Percentiles rank a stretch among this genome's conserved stretches.
phyloP scores from a whole-genome alignment of 2,888 invertebrate genomes.

The Cantharis nigra region DNA sequence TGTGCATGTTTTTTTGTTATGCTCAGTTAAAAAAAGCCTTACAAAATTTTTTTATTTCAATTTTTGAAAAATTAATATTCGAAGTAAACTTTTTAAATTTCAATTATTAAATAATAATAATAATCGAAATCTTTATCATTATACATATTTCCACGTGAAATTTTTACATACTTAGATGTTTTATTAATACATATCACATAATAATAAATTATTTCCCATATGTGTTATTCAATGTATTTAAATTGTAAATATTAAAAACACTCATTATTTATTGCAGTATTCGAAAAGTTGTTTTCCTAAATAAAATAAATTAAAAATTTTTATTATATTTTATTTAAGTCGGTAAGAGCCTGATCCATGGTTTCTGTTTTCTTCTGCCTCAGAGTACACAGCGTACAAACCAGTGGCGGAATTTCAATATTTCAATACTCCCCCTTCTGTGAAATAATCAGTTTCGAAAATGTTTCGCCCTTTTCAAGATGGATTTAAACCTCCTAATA shows the following conservation, averaged over 20 bases:
- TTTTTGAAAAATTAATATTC: neutral
- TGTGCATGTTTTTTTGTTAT: neutral
- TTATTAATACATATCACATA: constrained; percentile 51
- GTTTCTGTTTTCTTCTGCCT: no score
- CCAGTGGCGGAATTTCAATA: no score
- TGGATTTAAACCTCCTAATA: no score
- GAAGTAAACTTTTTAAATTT: neutral
- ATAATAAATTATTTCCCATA: constrained; percentile 43
- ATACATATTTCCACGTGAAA: constrained; percentile 44
- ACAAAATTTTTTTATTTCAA: neutral
- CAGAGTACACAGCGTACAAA: no score
- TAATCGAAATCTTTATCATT: constrained; percentile 12
- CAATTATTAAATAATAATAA: neutral
- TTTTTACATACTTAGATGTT: constrained; percentile 50
- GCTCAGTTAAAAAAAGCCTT: constrained; percentile 1
- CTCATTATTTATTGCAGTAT: constrained; percentile 24
- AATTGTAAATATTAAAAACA: constrained; percentile 27
- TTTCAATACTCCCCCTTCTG: no score
- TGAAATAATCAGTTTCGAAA: no score
- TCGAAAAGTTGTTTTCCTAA: constrained; percentile 24
- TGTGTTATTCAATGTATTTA: constrained; percentile 29
- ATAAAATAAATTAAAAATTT: constrained; percentile 16
- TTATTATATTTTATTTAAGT: neutral
- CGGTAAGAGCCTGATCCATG: no score
- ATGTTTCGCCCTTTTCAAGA: no score